phyloP scores from a whole-genome alignment of 1,140 invertebrate genomes.

The Diorhabda carinulata region DNA sequence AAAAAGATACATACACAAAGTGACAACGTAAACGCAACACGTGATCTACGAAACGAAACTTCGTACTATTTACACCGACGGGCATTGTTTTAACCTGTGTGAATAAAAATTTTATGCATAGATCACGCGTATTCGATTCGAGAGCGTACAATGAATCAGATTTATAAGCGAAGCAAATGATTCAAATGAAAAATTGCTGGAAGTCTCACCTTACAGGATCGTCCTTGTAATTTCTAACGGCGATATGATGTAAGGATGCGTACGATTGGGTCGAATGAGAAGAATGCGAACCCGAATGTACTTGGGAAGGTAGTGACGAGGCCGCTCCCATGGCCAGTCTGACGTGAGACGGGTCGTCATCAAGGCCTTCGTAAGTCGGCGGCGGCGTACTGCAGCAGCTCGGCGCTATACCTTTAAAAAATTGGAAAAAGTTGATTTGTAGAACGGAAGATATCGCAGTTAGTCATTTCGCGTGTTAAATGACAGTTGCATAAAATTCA shows the following conservation, averaged over 20 bases:
- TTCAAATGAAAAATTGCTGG: not conserved
- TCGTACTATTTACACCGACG: too few species aligned
- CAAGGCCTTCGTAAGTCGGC: slow-evolving; percentile 74
- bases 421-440: slow-evolving; percentile 7
- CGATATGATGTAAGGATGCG: slow-evolving; percentile 19
- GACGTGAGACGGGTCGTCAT: slow-evolving; percentile 55
- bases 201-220: slow-evolving; percentile 48
- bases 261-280: slow-evolving; percentile 22
- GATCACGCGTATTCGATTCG: too few species aligned
- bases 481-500: too few species aligned
- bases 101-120: too few species aligned
- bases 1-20: not conserved
- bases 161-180: not conserved
- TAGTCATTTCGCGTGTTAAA: too few species aligned
- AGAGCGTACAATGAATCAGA: not conserved
- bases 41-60: too few species aligned
- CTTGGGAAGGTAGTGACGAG: slow-evolving; percentile 18
- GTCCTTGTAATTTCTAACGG: slow-evolving; percentile 40
- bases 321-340: slow-evolving; percentile 51
- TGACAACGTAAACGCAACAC: not conserved
- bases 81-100: too few species aligned
- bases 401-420: slow-evolving; percentile 46
- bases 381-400: slow-evolving; percentile 82
- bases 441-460: too few species aligned
- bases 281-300: slow-evolving; percentile 24